These are phyloP conservation scores for Fragum sueziense DNA, from an alignment of 2,888 invertebrate species.

Conservation along the genomic window DNA sequence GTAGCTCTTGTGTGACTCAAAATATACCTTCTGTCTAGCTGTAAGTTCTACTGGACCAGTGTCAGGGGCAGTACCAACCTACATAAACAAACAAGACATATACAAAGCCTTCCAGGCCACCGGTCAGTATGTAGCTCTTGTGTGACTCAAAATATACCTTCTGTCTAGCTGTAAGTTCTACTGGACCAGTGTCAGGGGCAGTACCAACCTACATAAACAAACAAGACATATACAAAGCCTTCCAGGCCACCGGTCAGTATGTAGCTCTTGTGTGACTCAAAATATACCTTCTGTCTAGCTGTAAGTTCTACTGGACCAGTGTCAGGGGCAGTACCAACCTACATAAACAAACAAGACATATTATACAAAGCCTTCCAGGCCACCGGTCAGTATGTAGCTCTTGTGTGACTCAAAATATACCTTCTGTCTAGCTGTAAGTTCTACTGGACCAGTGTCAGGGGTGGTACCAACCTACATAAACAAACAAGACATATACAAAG, in stretches of 20 bases:
- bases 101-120: constrained; percentile 97
- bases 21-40: constrained; percentile 92
- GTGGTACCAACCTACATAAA: constrained; percentile 29
- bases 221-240: constrained; percentile 97
- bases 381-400: constrained; percentile 87
- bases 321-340: constrained; percentile 18
- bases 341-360: too few relatives aligned
- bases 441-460: constrained; percentile 62
- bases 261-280: constrained; percentile 84
- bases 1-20: constrained; percentile 84
- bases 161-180: constrained; percentile 87
- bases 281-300: constrained; percentile 92
- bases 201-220: constrained; percentile 31
- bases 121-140: constrained; percentile 85
- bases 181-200: constrained; percentile 54
- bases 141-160: constrained; percentile 88
- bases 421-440: constrained; percentile 89
- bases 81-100: too few relatives aligned
- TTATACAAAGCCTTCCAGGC: constrained; percentile 97
- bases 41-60: constrained; percentile 76
- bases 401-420: constrained; percentile 87
- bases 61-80: constrained; percentile 18
- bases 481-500: too few relatives aligned
- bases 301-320: constrained; percentile 76
- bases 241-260: constrained; percentile 92